A percentile compares a stretch with the other conserved stretches of the same genome.
Conservation (phyloP, 2,797 vertebrate genomes). For the Hapalemur alaotrensis region DNA sequence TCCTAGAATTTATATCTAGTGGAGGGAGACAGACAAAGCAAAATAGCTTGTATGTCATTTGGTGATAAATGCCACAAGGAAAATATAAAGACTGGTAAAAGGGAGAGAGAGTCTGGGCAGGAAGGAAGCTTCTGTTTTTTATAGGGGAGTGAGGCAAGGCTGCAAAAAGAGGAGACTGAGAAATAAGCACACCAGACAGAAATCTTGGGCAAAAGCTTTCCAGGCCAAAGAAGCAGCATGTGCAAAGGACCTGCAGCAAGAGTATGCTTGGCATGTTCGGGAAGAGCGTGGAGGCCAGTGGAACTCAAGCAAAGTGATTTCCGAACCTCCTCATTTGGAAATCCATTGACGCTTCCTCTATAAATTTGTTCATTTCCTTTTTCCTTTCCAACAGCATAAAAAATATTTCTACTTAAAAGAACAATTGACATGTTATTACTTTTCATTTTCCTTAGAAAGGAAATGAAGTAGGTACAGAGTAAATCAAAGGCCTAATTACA, state of each 20-base stretch:
- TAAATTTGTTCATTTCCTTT: constrained; percentile 59
- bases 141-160: not conserved
- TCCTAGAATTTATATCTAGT: not conserved
- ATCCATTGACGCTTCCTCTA: constrained; percentile 21
- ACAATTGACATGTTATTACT: constrained; percentile 56
- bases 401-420: constrained; percentile 63
- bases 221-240: not conserved
- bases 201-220: not conserved
- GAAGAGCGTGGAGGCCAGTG: not conserved
- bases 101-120: not conserved
- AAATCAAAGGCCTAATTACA: constrained; percentile 71
- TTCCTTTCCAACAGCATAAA: constrained; percentile 49
- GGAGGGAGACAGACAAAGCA: not conserved
- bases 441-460: constrained; percentile 70
- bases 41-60: not conserved
- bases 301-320: not conserved
- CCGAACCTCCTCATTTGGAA: not conserved
- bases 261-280: not conserved
- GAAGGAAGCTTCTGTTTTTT: not conserved
- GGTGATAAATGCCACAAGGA: not conserved
- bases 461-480: constrained; percentile 64
- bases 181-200: not conserved
- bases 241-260: constrained; percentile 12
- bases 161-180: not conserved
- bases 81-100: not conserved